Evolutionary conservation across 2,888 invertebrate species (phyloP).

Genomic region (Eueremaeus valkanovi): DNA sequence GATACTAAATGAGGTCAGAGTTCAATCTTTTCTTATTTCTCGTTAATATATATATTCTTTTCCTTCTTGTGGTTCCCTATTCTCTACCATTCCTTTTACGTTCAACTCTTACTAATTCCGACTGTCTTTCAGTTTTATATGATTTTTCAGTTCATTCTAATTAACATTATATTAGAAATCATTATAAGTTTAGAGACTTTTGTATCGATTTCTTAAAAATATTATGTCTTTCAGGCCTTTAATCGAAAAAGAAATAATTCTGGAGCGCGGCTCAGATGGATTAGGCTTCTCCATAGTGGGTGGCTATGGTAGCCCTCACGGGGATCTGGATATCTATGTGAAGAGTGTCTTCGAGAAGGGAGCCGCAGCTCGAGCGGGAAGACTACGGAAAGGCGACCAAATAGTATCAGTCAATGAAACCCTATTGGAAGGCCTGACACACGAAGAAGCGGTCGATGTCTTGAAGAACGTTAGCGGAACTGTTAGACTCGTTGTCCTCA

Average conservation of each 20-base stretch:
- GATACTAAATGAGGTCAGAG: constrained; percentile 19
- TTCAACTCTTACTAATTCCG: too few species aligned
- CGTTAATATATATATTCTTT: background rate
- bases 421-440: constrained; percentile 45
- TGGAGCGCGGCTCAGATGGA: constrained; percentile 59
- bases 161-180: too few species aligned
- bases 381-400: constrained; percentile 86
- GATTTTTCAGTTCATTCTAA: too few species aligned
- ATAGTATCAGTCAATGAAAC: constrained; percentile 63
- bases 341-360: constrained; percentile 90
- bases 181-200: too few species aligned
- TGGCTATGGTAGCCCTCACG: constrained; percentile 79
- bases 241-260: constrained; percentile 51
- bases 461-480: constrained; percentile 56
- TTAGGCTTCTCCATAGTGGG: constrained; percentile 86
- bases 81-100: too few species aligned
- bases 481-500: constrained; percentile 55
- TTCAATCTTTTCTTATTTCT: background rate
- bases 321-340: constrained; percentile 73
- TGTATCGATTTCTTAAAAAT: too few species aligned
- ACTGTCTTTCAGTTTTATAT: too few species aligned
- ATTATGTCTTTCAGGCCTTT: constrained; percentile 26
- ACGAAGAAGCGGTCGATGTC: constrained; percentile 53
- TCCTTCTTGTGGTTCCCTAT: background rate
- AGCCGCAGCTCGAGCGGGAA: constrained; percentile 80